A percentile compares a stretch with the other conserved stretches of the same genome.
These are phyloP conservation scores for Ceratoteleas bidentatus DNA, from an alignment of 1,140 invertebrate genomes.

Conservation along the genomic window DNA sequence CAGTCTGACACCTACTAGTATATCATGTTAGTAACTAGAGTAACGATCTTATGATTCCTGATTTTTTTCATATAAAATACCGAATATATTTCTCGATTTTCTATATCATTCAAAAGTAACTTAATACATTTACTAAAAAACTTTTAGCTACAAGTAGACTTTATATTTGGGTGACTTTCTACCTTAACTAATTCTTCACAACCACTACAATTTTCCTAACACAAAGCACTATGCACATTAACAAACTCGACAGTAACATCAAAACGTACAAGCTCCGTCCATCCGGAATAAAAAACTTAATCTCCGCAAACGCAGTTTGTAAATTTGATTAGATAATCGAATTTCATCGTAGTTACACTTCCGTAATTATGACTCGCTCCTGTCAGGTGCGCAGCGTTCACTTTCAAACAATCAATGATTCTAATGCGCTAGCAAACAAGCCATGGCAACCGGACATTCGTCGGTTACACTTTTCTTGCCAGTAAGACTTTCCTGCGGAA, in stretches of 20 bases:
- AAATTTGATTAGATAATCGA: slow-evolving; percentile 24
- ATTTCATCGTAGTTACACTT: slow-evolving; percentile 15
- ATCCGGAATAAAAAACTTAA: slow-evolving; percentile 20
- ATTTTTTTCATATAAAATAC: no score
- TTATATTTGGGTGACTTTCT: no score
- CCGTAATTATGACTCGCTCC: slow-evolving; percentile 26
- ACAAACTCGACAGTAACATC: neutral
- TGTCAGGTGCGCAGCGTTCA: slow-evolving; percentile 42
- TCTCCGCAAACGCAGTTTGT: slow-evolving; percentile 13
- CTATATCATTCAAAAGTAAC: no score
- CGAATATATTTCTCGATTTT: no score
- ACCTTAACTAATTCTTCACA: no score
- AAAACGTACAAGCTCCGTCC: neutral
- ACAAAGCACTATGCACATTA: neutral
- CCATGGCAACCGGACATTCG: slow-evolving; percentile 59
- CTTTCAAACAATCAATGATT: slow-evolving; percentile 62
- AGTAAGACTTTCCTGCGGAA: slow-evolving; percentile 8
- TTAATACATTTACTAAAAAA: no score
- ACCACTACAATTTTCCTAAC: neutral
- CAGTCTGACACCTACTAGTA: no score
- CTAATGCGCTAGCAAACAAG: slow-evolving; percentile 58
- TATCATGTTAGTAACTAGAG: no score
- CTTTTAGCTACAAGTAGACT: no score
- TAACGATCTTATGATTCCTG: no score
- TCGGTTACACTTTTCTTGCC: slow-evolving; percentile 35